A percentile compares a stretch with the other conserved stretches of the same genome.
These are phyloP conservation scores for Nomada goodeniana DNA, from an alignment of 2,888 invertebrate species.

Conservation along the genomic window DNA sequence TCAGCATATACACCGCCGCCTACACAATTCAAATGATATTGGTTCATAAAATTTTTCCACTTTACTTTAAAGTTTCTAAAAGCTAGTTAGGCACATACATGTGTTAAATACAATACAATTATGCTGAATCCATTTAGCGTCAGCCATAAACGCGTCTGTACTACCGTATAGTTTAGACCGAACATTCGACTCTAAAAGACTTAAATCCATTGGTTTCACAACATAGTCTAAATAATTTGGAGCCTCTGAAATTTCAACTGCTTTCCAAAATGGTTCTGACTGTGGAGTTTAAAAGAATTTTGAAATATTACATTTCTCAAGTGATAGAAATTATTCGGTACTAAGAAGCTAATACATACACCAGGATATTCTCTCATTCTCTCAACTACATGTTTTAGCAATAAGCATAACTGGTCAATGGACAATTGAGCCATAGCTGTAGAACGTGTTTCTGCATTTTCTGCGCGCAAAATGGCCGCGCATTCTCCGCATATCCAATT, in stretches of 20 bases:
- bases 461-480: conserved; percentile 89
- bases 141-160: conserved; percentile 95
- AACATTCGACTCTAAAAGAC: conserved; percentile 91
- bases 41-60: not conserved
- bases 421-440: conserved; percentile 90
- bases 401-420: conserved; percentile 90
- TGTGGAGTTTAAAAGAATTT: conserved; percentile 78
- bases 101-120: conserved; percentile 96
- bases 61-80: not conserved
- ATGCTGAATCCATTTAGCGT: conserved; percentile 97
- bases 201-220: conserved; percentile 94
- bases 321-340: not conserved
- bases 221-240: conserved; percentile 93
- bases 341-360: conserved; percentile 86
- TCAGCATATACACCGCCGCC: conserved; percentile 86
- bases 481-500: conserved; percentile 97
- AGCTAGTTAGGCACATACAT: conserved; percentile 86
- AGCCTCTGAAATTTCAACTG: conserved; percentile 89
- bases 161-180: conserved; percentile 91
- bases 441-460: conserved; percentile 89
- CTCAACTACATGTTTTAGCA: conserved; percentile 92
- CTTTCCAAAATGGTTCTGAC: conserved; percentile 92
- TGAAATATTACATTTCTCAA: not conserved
- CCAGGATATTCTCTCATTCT: conserved; percentile 92
- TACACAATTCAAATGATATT: conserved; percentile 76